These are phyloP conservation scores for Gnathonemus longibarbis DNA, from an alignment of 2,113 vertebrate species.

Conservation along the genomic window DNA sequence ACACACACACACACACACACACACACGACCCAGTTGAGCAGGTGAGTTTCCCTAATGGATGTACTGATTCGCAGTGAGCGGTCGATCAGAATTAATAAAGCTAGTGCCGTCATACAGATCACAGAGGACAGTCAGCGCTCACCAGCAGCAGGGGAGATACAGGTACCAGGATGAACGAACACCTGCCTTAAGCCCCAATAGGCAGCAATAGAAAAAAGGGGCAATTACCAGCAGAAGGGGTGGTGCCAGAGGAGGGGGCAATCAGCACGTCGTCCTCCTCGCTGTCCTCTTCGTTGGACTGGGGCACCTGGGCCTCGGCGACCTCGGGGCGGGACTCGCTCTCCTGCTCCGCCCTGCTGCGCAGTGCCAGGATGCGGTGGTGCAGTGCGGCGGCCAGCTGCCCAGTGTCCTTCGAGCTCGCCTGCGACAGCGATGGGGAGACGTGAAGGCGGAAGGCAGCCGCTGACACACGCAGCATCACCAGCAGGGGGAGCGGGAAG, in stretches of 20 bases:
- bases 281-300: conserved; percentile 86
- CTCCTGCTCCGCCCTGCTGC: conserved; percentile 86
- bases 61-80: neutral
- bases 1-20: no score
- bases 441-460: conserved; percentile 6
- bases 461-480: conserved; percentile 43
- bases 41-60: neutral
- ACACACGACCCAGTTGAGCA: neutral
- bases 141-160: neutral
- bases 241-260: conserved; percentile 60
- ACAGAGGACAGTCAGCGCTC: neutral
- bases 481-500: neutral
- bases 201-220: neutral
- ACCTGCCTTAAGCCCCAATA: neutral
- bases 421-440: conserved; percentile 52
- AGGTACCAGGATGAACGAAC: neutral
- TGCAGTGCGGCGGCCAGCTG: conserved; percentile 89
- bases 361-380: conserved; percentile 87
- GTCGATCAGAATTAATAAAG: neutral
- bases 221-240: conserved; percentile 3
- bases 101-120: neutral
- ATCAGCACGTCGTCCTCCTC: conserved; percentile 79
- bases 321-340: conserved; percentile 58
- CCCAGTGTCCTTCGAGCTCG: conserved; percentile 93
- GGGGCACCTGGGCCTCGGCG: conserved; percentile 73